These are phyloP conservation scores for Timema podura DNA, from an alignment of 2,888 invertebrate genomes.

Conservation along the genomic window DNA sequence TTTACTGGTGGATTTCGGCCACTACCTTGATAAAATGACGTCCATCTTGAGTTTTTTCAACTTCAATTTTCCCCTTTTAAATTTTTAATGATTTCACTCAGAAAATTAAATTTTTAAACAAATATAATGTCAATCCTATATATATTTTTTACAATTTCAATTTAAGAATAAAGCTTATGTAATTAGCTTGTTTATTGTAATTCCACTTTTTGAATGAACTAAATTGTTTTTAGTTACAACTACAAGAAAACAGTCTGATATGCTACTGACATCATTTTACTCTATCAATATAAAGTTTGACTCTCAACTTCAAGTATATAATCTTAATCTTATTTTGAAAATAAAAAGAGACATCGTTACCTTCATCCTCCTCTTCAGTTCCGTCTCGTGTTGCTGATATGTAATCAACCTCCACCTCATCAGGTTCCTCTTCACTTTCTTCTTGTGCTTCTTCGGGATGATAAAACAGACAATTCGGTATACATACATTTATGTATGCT, in stretches of 20 bases:
- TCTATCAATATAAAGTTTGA: too few relatives aligned
- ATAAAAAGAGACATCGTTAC: not conserved
- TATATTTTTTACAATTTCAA: too few relatives aligned
- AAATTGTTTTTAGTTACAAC: too few relatives aligned
- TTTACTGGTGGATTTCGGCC: not conserved
- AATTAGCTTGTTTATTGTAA: not conserved
- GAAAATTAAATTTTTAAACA: not conserved
- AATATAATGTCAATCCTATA: too few relatives aligned
- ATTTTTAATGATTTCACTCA: not conserved
- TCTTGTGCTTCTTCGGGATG: not conserved
- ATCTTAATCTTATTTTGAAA: too few relatives aligned
- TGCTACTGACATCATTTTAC: too few relatives aligned
- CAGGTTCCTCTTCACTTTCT: not conserved
- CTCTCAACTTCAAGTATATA: too few relatives aligned
- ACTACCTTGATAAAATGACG: not conserved
- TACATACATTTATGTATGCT: too few relatives aligned
- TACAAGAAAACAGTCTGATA: too few relatives aligned
- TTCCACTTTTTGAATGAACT: not conserved
- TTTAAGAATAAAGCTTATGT: not conserved
- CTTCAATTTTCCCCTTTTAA: too few relatives aligned
- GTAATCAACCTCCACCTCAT: not conserved
- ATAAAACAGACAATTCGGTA: not conserved
- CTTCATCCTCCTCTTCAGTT: not conserved
- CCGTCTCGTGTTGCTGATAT: not conserved
- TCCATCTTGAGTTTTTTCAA: not conserved